Base-by-base conservation (phyloP, 2,113 vertebrate genomes). In the Datnioides undecimradiatus region DNA sequence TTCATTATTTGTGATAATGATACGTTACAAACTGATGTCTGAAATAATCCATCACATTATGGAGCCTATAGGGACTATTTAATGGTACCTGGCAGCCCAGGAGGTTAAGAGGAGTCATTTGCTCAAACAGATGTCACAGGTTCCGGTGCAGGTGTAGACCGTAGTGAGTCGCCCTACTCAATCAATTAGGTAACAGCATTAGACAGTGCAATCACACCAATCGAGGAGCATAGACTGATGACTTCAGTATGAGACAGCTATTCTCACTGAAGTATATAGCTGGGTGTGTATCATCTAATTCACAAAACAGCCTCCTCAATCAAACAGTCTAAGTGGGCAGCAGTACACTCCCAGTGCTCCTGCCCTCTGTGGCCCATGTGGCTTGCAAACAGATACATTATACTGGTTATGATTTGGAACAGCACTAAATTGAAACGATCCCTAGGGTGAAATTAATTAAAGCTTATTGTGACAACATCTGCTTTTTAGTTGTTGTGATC, bases 51-150 rank as follows among this genome's bases (percentile, higher is more conserved):
- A 5, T 51, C 31, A 31, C 31, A 73, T 59, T 48, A 60, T 25
- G 7, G 6, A 41, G 43, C 34, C 27, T 40, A n/a, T n/a, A 21
- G 17, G 8, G 7, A 3, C 1, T 29, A 3, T 13, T 27, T n/a
- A 25, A 43, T 21, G 25, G 49, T 54, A 75, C n/a, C 62, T 49
- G n/a, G n/a, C 23, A 38, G 63, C 40, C 52, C 52, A 23, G 3
- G 17, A 70, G 72, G 43, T 49, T 45, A 36, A 63, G n/a, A 10
- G 21, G 67, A 43, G 73, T 46, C n/a, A 73, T 66, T 62, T 19
- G 19, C 69, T 84, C 40, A 55, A 62, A 51, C 71, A 80, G 69
- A 82, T 71, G 49, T 81, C 17, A 68, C 60, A 41, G 45, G 38
- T 55, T 62, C 38, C 21, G 21, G 38, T 54, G 38, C 82, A 77